Base-by-base conservation (phyloP, 2,888 invertebrate genomes). In the Aradus depressus region DNA sequence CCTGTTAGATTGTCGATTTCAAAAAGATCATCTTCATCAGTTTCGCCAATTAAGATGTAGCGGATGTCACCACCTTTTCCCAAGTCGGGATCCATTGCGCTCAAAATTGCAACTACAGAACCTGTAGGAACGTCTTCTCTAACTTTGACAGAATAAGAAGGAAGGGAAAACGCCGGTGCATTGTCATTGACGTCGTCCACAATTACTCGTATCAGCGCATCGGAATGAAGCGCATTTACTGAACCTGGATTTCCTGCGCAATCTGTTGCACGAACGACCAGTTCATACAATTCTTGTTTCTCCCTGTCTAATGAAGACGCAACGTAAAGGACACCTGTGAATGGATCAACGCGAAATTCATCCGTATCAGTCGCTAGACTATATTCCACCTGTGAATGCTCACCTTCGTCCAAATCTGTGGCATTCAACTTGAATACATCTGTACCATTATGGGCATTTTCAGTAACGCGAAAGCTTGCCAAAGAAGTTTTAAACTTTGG, bases 171-270 rank as follows among this genome's bases (percentile, higher is more conserved):
- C 55, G 74, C 76, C 1, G 92, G 92, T 2, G 84, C 75, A 66
- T 86, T 88, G 68, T 88, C 95, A 69, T 95, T 95, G 44, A 91
- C 82, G 68, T 96, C 95, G 63, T 87, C 85, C 4, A 91, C 80
- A 26, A 78, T 75, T 38, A 91, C 80, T 56, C 85, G 76, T 21
- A 95, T 83, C 22, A 84, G 68, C 2, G 90, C 89, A 61, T 90
- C 87, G 0, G 91, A 82, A 58, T 80, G 79, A 41, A 90, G 71
- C 0, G 78, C 72, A 1, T 73, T 71, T 1, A 68, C 66, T 5
- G 52, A 52, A n/a, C 60, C 70, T 68, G 43, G 81, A 22, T 53
- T 76, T 21, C 72, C 69, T 50, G 82, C 80, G 61, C 81, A 80
- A 68, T 91, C 90, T 8, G 79, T 80, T 0, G 89, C 91, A 50